Base-by-base conservation (phyloP, 2,797 vertebrate genomes). In the Neopelma chrysocephalum region DNA sequence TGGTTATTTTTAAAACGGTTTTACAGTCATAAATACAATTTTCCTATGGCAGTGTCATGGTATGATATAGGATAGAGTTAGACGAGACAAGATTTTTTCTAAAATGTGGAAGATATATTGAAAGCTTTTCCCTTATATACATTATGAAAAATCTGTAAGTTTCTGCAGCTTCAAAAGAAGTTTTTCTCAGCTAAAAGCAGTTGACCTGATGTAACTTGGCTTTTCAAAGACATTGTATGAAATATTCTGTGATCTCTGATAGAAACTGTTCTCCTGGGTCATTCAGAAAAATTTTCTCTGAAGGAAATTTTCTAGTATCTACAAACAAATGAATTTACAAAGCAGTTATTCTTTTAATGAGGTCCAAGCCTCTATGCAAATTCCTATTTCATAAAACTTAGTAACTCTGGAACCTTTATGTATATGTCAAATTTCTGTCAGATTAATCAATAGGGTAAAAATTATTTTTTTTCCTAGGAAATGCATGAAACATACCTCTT, bases 141-240 rank as follows among this genome's bases (percentile, higher is more conserved):
- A 3, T 2, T 32, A 26, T 3, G 38, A 70, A 87, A 51, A 18
- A 1, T 2, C 6, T 60, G 1, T 10, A 70, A 16, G 12, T 51
- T 77, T 82, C 10, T 86, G 13, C 22, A 77, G 19, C 22, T 77
- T 38, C 40, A 48, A n/a, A 75, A 71, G 21, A 65, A 45, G 8
- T 22, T 34, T 87, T 57, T 34, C 7, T 70, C 19, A 43, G 3
- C 38, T 72, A 62, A 68, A 82, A 86, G 21, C 15, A 45, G 7
- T 13, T 57, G 18, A 47, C 22, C 26, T 64, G 13, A 64, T 38
- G n/a, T 64, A 88, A 83, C 4, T 17, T 80, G 31, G 2, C 13
- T 90, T 83, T 69, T 58, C 34, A 40, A 54, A 36, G 26, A 47
- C 21, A 19, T 60, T 75, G 15, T 68, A 34, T 77, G n/a, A 77